Evolutionary conservation across 2,797 vertebrate genomes (phyloP).

Genomic region (Phrynocephalus vlangalii): DNA sequence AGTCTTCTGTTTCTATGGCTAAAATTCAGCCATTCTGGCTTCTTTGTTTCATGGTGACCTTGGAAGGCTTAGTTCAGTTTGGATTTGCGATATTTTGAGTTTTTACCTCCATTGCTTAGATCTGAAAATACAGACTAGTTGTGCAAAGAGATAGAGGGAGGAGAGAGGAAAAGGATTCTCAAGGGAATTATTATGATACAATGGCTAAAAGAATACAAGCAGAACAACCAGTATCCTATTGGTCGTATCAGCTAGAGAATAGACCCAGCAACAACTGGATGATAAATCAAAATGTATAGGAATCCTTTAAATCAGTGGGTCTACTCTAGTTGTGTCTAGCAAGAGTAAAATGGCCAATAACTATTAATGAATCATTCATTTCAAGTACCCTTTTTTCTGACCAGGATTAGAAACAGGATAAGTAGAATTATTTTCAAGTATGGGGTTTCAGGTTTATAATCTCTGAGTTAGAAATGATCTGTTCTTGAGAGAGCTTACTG

Average conservation of each 20-base stretch:
- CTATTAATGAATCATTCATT: not conserved
- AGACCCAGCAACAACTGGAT: too few relatives aligned
- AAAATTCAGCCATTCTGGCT: not conserved
- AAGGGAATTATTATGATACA: not conserved
- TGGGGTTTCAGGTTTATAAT: not conserved
- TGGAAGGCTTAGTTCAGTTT: constrained; percentile 12
- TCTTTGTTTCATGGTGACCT: not conserved
- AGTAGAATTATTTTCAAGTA: not conserved
- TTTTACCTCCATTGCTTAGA: not conserved
- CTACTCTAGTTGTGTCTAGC: too few relatives aligned
- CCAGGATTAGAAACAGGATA: not conserved
- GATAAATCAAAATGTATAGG: too few relatives aligned
- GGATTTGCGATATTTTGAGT: not conserved
- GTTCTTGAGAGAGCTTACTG: not conserved
- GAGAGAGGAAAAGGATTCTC: not conserved
- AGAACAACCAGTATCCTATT: too few relatives aligned
- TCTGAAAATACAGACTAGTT: not conserved
- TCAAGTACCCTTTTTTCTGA: constrained; percentile 6
- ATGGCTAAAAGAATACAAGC: not conserved
- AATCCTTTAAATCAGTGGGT: too few relatives aligned
- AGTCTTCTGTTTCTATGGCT: not conserved
- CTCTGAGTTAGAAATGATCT: not conserved
- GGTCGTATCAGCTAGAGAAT: too few relatives aligned
- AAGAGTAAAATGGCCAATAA: too few relatives aligned
- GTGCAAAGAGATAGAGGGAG: not conserved